Conservation (phyloP, 2,113 vertebrate species). For the Oncorhynchus gorbuscha region DNA sequence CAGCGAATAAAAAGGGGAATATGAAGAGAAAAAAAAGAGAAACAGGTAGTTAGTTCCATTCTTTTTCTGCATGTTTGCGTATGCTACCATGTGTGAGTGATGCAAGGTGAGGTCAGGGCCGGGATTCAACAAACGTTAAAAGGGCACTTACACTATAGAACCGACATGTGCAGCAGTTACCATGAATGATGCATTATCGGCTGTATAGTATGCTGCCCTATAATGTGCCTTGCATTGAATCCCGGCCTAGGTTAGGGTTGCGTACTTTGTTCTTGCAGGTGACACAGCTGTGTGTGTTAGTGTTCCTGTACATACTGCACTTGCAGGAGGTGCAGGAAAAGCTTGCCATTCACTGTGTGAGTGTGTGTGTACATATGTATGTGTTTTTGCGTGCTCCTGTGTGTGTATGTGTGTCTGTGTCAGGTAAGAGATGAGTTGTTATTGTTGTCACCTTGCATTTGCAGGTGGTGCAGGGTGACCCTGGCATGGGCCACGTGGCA, state of each 20-base stretch:
- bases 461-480: constrained; percentile 89
- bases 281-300: too few species aligned
- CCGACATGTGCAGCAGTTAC: too few species aligned
- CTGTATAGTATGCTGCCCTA: too few species aligned
- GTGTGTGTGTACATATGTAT: not conserved
- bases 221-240: too few species aligned
- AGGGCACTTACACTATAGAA: not conserved
- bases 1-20: constrained; percentile 16
- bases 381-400: not conserved
- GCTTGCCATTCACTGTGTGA: not conserved
- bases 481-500: constrained; percentile 84
- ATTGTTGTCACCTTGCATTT: constrained; percentile 87
- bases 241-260: too few species aligned
- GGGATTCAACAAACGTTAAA: not conserved
- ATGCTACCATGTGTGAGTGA: too few species aligned
- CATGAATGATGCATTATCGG: too few species aligned
- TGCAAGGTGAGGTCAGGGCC: too few species aligned
- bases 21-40: constrained; percentile 1
- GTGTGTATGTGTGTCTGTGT: not conserved
- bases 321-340: not conserved
- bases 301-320: too few species aligned
- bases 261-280: too few species aligned
- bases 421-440: not conserved
- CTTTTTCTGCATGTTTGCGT: too few species aligned
- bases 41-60: not conserved